Evolutionary conservation across 2,113 vertebrate species (phyloP), one percentile per base, ranked within the genome.

Genomic region (Oplegnathus fasciatus): DNA sequence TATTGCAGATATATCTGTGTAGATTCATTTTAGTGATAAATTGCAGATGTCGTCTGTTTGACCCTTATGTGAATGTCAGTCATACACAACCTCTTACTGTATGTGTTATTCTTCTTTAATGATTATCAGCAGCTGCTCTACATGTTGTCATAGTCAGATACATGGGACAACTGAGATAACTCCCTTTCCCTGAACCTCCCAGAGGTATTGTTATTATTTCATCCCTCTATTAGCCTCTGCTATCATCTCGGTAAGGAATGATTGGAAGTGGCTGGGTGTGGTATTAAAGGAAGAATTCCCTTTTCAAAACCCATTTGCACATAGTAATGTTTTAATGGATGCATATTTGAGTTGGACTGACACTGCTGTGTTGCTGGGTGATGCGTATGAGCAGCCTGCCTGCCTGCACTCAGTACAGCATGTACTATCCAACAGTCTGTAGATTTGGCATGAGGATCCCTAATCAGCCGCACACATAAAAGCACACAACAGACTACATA

Each of bases 401-500:
- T 52, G 89, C 85, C 83, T 67, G 32, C 85, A 5, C 57, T 75
- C 78, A 2, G 86, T 85, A 62, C 92, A 89, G 86, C 73, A 75
- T 79, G 88, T 81, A 58, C 89, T 75, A 55, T 84, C 85, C 84
- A 24, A 69, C 84, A 91, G 54, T 81, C 87, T 92, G 86, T 84
- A 83, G 24, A 30, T 86, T 80, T 92, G 94, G 93, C 90, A 93
- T 61, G 26, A 69, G 66, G 75, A 67, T 68, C 80, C 68, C 80
- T 84, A 24, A 28, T 82, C 61, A 30, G 4, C 65, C 68, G 6
- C 40, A 62, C 77, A 32, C 72, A 68, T 17, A 22, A 70, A 55
- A 24, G 26, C 82, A 79, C 65, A 58, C 71, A 61, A 54, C 78
- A 74, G 60, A 83, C 58, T 22, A 66, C 78, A 72, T 71, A 44